These are phyloP conservation scores for Balaeniceps rex DNA, from an alignment of 2,113 vertebrate genomes.

Conservation along the genomic window DNA sequence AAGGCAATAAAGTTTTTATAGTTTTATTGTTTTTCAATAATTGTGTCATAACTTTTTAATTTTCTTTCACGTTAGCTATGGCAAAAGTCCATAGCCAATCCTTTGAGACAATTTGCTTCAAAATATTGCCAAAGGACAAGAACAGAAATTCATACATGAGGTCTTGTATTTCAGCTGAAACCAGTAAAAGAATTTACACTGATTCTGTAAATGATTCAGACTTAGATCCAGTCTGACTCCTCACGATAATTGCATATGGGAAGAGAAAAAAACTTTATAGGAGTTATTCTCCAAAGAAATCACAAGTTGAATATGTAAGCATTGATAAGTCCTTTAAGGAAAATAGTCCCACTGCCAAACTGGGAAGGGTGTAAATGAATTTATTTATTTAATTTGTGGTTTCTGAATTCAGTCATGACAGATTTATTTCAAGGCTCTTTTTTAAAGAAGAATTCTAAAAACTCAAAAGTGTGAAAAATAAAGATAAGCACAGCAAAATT, in stretches of 20 bases:
- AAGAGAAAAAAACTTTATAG: background rate
- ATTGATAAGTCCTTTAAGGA: background rate
- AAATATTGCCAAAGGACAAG: background rate
- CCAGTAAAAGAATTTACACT: background rate
- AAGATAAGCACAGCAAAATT: background rate
- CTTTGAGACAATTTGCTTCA: background rate
- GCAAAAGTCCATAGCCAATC: background rate
- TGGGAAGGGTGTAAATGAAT: background rate
- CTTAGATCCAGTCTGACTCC: background rate
- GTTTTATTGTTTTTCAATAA: background rate
- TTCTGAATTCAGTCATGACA: background rate
- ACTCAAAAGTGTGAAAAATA: background rate
- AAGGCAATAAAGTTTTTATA: background rate
- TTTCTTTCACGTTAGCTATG: background rate
- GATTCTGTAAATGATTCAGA: background rate
- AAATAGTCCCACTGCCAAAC: background rate
- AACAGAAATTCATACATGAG: background rate
- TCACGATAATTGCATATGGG: background rate
- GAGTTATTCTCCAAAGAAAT: background rate
- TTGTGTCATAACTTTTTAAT: background rate
- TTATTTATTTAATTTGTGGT: background rate
- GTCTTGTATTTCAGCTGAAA: background rate
- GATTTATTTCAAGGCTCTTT: background rate
- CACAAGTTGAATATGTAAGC: background rate
- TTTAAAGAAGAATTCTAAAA: background rate